Base-by-base conservation (phyloP, 1,140 invertebrate genomes). In the Drosophila suzukii region DNA sequence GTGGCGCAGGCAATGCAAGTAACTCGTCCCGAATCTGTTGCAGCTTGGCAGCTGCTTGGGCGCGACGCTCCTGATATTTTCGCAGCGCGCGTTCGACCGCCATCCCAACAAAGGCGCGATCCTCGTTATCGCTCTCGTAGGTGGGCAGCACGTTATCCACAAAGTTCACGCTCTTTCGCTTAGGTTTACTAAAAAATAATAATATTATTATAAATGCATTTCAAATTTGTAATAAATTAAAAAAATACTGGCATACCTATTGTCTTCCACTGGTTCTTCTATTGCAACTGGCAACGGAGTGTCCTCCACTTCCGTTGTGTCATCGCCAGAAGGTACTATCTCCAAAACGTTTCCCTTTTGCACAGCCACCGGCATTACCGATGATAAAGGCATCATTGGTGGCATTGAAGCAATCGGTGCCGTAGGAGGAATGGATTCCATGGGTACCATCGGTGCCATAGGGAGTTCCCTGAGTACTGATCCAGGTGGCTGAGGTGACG, bases 261-360 rank as follows among this genome's bases (percentile, higher is more conserved):
- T 74, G 12, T 90, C 86, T 46, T 75, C 85, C 1, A 44, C 5
- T 4, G 54, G 58, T 13, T 78, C 58, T 27, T 78, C 84, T 1
- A 32, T 24, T 39, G 38, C n/a, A 44, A 20, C 30, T 15, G 74
- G 44, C 54, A 60, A 24, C 4, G 41, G 24, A 3, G 7, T 54
- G 0, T 34, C n/a, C 1, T 55, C 43, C 12, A 53, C 32, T 32
- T 65, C 44, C 20, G 47, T 30, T 8, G 44, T 27, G 0, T 51
- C 46, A 12, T 61, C 75, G 27, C 50, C n/a, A 0, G 58, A 58
- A n/a, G 91, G 91, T 12, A 92, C 91, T 36, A 92, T 92, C 67
- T 92, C 91, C 51, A 92, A 43, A 0, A 92, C 91, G 56, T 92
- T 92, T 2, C 91, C 91, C 44, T 92, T 92, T 20, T 91, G 91